A percentile compares a stretch with the other conserved stretches of the same genome.
phyloP scores from a whole-genome alignment of 2,113 vertebrate genomes.

The Aplodontia rufa region DNA sequence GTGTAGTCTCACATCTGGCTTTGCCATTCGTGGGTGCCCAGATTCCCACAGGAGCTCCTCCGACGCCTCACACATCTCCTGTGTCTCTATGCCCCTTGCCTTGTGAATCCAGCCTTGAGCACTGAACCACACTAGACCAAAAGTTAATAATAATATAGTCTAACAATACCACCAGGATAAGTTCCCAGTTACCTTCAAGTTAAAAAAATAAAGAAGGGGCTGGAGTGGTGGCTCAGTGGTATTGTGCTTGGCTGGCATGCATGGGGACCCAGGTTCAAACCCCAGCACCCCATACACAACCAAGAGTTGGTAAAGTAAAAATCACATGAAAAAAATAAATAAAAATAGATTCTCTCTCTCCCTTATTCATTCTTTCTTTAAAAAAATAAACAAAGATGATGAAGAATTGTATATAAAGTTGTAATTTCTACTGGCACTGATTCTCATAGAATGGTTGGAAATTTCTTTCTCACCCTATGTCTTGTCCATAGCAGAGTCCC shows the following conservation, averaged over 20 bases:
- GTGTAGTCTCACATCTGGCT: neutral
- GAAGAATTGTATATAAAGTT: neutral
- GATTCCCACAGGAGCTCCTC: neutral
- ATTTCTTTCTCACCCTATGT: neutral
- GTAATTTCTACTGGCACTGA: neutral
- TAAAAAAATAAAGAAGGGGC: neutral
- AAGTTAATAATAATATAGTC: neutral
- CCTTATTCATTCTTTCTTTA: too few relatives aligned
- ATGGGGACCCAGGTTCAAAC: too few relatives aligned
- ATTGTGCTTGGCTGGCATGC: too few relatives aligned
- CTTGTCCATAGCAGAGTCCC: neutral
- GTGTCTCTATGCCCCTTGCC: too few relatives aligned
- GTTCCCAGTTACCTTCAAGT: neutral
- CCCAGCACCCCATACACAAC: too few relatives aligned
- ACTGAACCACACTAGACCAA: neutral
- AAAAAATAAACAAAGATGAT: too few relatives aligned
- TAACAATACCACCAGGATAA: neutral
- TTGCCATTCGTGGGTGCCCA: neutral
- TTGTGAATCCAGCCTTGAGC: neutral
- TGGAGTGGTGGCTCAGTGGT: too few relatives aligned
- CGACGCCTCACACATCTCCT: fast-evolving
- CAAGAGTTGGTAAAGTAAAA: too few relatives aligned
- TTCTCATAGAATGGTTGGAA: neutral
- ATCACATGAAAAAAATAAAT: too few relatives aligned
- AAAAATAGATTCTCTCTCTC: too few relatives aligned